These are phyloP conservation scores for Glyptemys insculpta DNA, from an alignment of 2,797 vertebrate genomes.

Conservation along the genomic window DNA sequence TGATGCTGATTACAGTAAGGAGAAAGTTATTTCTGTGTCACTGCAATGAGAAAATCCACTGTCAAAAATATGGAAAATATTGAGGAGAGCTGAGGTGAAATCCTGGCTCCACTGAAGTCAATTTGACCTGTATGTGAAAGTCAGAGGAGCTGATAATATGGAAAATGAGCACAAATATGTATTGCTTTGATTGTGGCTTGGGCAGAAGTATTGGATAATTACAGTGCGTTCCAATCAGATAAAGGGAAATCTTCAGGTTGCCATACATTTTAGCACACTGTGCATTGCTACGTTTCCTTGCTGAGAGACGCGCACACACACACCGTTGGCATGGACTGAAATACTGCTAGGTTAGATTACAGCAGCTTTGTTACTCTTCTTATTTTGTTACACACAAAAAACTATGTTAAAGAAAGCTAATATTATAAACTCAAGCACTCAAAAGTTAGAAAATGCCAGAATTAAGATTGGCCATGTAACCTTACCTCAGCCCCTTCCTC, in stretches of 20 bases:
- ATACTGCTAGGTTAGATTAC: neutral
- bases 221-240: neutral
- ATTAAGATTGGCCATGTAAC: neutral
- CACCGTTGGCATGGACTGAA: neutral
- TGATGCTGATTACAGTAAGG: neutral
- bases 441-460: neutral
- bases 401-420: neutral
- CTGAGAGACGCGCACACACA: neutral
- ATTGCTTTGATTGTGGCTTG: neutral
- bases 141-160: neutral
- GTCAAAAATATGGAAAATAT: neutral
- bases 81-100: neutral
- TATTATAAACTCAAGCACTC: neutral
- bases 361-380: neutral
- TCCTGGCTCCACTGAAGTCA: neutral
- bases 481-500: neutral
- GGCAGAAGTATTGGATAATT: neutral
- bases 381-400: neutral
- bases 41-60: neutral
- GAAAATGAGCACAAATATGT: neutral
- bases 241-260: neutral
- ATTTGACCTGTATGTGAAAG: neutral
- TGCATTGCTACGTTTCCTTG: neutral
- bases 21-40: neutral
- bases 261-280: neutral